Evolutionary conservation across 2,888 invertebrate genomes (phyloP), one percentile per base, ranked within the genome.

Genomic region (Taphrorychus bicolor): DNA sequence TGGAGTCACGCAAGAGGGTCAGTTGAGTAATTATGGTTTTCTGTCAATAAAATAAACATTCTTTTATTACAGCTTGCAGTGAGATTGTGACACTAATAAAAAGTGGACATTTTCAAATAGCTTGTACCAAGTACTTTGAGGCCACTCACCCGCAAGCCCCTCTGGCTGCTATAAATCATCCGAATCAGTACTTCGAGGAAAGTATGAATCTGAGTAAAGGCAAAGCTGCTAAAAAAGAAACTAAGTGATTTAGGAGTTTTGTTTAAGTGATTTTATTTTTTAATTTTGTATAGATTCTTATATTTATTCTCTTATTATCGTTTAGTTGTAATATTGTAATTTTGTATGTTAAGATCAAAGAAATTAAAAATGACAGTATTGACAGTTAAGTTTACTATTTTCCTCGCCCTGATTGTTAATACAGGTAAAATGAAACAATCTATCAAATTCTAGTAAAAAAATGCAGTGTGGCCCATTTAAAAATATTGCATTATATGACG

Each of bases 121-220:
- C 97, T 0, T 98, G 98, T 82, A 91, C 91, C 45, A 90, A 91
- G 78, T 95, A 93, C 80, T 97, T 94, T 82, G 91, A 93, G 83
- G 83, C 87, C 57, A 85, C 86, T 0, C 93, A 93, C 72, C 76
- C 77, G 72, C 87, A 87, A 11, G 16, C 23, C 73, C 83, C 85
- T 3, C 84, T 86, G n/a, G 84, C 88, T 42, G 88, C 89, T 2
- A 89, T 95, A 41, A 89, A 89, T 79, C 97, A 98, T 84, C 98
- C 98, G 0, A 97, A 97, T 83, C 92, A 92, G 73, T 98, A 92
- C 82, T 97, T 93, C 81, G 89, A 91, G 75, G 93, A 94, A 77
- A 94, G 92, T 87, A 67, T 75, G 61, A 76, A 74, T 57, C 70
- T 78, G 16, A 64, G 59, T 3, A 78, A 78, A 42, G 76, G 73